Conservation (phyloP, 2,797 vertebrate genomes). For the Myiotriccus ornatus region DNA sequence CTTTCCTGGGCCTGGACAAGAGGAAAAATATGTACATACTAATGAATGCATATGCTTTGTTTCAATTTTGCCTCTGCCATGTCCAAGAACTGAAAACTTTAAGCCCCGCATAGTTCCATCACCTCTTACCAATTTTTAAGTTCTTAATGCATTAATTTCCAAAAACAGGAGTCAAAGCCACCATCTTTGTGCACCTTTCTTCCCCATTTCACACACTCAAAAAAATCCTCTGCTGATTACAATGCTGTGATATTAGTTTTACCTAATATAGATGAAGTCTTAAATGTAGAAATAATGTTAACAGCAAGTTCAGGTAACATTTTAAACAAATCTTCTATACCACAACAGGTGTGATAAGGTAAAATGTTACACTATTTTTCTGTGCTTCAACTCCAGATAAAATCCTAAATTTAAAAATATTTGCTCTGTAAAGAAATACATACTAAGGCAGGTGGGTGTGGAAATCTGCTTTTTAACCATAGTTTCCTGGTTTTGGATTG, state of each 20-base stretch:
- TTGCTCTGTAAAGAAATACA: background rate
- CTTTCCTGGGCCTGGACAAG: background rate
- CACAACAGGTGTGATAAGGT: background rate
- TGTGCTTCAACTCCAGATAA: background rate
- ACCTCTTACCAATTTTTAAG: background rate
- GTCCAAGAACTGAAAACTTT: background rate
- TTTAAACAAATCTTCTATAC: background rate
- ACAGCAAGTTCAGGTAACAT: background rate
- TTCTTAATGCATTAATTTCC: background rate
- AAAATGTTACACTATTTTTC: background rate
- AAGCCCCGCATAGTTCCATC: background rate
- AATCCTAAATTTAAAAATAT: background rate
- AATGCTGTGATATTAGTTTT: background rate
- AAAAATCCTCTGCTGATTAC: background rate
- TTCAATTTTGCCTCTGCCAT: background rate
- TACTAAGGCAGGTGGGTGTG: rapidly evolving
- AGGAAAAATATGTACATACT: background rate
- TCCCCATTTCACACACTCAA: background rate
- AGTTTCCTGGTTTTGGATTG: background rate
- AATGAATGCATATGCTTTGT: background rate
- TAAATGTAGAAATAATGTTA: background rate
- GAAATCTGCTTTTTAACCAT: background rate
- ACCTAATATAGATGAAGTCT: background rate
- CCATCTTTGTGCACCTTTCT: background rate
- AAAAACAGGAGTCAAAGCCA: background rate